These are phyloP conservation scores for Silurus glanis DNA, from an alignment of 2,113 vertebrate species.

Conservation along the genomic window DNA sequence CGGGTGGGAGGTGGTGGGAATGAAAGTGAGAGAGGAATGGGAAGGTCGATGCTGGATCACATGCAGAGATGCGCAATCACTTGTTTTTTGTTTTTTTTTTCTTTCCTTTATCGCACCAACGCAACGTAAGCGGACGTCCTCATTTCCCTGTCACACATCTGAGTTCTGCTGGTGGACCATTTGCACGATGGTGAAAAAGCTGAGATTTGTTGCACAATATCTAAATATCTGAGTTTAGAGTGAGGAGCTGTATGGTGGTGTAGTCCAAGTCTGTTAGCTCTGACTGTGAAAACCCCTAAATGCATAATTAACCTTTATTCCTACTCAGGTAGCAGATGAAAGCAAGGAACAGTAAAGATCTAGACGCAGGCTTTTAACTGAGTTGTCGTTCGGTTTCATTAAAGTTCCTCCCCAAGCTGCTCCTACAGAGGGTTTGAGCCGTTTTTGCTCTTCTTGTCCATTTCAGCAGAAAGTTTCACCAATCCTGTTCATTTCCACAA, in stretches of 20 bases:
- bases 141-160: slow-evolving; percentile 1
- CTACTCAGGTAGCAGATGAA: background rate
- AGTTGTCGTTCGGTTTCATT: background rate
- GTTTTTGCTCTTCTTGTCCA: no score
- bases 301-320: background rate
- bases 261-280: background rate
- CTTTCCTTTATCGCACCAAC: background rate
- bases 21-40: slow-evolving; percentile 5
- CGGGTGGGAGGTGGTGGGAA: slow-evolving; percentile 2
- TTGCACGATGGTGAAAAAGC: background rate
- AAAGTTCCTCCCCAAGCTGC: background rate
- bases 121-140: slow-evolving; percentile 9
- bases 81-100: background rate
- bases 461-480: background rate
- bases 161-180: background rate
- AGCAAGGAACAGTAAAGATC: background rate
- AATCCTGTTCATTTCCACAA: no score
- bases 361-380: background rate
- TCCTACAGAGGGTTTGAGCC: background rate
- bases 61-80: background rate
- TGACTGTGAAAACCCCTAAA: background rate
- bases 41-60: slow-evolving; percentile 20
- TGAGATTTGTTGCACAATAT: background rate
- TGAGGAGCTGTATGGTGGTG: background rate
- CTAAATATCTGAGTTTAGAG: background rate